Percentiles rank a stretch among this genome's conserved stretches.
phyloP scores from a whole-genome alignment of 2,113 vertebrate genomes.

The Arothron firmamentum region DNA sequence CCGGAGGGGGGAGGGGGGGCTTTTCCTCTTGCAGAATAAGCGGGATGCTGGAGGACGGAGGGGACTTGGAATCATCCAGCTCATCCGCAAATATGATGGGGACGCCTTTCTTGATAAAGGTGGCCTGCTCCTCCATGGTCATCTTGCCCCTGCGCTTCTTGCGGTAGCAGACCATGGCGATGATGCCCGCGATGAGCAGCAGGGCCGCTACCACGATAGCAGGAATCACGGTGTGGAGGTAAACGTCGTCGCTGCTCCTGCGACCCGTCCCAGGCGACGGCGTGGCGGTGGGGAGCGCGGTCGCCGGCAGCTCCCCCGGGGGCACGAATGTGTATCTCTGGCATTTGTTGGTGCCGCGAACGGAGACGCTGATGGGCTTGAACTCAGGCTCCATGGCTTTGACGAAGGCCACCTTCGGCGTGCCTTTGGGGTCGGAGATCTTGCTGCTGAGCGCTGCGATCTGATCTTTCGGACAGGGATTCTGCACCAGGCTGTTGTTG shows the following conservation, averaged over 20 bases:
- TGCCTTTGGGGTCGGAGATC: slow-evolving; percentile 82
- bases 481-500: slow-evolving; percentile 86
- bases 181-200: slow-evolving; percentile 89
- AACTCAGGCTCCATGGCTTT: slow-evolving; percentile 89
- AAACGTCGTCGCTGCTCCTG: slow-evolving; percentile 87
- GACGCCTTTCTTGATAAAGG: slow-evolving; percentile 97
- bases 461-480: slow-evolving; percentile 86
- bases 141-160: slow-evolving; percentile 95
- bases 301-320: slow-evolving; percentile 59
- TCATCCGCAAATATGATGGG: slow-evolving; percentile 97
- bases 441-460: slow-evolving; percentile 79
- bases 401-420: slow-evolving; percentile 75
- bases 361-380: slow-evolving; percentile 79
- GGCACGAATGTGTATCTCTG: slow-evolving; percentile 84
- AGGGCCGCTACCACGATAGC: slow-evolving; percentile 93
- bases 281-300: slow-evolving; percentile 57
- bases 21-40: slow-evolving; percentile 97
- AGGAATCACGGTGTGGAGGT: slow-evolving; percentile 92
- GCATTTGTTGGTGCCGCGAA: slow-evolving; percentile 85
- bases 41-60: slow-evolving; percentile 93
- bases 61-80: slow-evolving; percentile 93
- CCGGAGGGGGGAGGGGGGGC: slow-evolving; percentile 89
- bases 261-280: slow-evolving; percentile 80
- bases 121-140: slow-evolving; percentile 94
- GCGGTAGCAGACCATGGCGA: slow-evolving; percentile 96